Evolutionary conservation across 2,797 vertebrate genomes (phyloP).

Genomic region (Alfaro cultratus): DNA sequence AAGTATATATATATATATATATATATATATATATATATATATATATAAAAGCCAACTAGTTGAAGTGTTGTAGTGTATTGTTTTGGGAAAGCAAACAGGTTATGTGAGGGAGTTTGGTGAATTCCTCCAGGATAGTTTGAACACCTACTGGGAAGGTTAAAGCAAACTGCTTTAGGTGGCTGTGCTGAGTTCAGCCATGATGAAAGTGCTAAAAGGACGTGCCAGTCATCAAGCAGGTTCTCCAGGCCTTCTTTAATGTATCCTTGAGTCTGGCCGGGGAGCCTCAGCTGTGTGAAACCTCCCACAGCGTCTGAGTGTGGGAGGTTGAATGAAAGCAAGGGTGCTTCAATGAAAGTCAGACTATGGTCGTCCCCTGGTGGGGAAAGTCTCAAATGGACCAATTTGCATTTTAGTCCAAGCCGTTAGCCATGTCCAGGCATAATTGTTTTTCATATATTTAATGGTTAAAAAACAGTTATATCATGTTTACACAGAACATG

Average conservation of each 20-base stretch:
- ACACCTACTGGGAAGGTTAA: conserved; percentile 49
- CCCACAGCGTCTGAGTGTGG: conserved; percentile 33
- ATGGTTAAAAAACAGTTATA: neutral
- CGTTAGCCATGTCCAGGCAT: conserved; percentile 14
- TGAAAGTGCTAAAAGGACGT: conserved; percentile 68
- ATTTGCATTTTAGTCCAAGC: conserved; percentile 26
- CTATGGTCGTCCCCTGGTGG: conserved; percentile 18
- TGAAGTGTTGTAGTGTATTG: neutral
- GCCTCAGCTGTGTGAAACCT: conserved; percentile 55
- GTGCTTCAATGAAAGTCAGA: conserved; percentile 29
- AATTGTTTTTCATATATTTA: neutral
- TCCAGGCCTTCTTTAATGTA: conserved; percentile 65
- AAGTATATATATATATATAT: no score
- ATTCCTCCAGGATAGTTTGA: conserved; percentile 29
- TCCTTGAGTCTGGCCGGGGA: conserved; percentile 56
- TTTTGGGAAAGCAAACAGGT: conserved; percentile 24
- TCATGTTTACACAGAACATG: neutral
- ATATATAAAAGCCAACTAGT: neutral
- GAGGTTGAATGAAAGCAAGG: conserved; percentile 29
- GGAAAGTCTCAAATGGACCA: conserved; percentile 9
- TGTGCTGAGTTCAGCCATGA: conserved; percentile 38
- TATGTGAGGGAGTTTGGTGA: conserved; percentile 33
- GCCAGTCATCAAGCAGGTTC: conserved; percentile 67
- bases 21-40: conserved; percentile 1
- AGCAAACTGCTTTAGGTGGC: conserved; percentile 63